Evolutionary conservation across 1,140 invertebrate species (phyloP), one percentile per base, ranked within the genome.

Genomic region (Paralvinella palmiformis): DNA sequence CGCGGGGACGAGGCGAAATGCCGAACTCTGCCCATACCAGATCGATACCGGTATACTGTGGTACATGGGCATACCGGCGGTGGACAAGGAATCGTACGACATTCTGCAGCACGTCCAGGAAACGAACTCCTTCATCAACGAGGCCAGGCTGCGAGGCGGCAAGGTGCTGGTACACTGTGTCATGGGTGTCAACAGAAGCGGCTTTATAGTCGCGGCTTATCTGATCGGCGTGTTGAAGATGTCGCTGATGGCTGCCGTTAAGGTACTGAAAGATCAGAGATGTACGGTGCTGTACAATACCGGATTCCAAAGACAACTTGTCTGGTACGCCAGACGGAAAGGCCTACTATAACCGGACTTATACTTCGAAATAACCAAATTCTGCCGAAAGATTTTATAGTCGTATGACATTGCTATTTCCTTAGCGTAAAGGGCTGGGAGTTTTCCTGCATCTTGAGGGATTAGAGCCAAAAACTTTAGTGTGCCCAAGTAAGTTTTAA

Each of bases 181-280:
- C n/a, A 65, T 65, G 37, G 66, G 66, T 10, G 59, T 65, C 33
- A 65, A 64, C 15, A 52, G 66, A 27, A 65, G 63, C 22, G 63
- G 63, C 10, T 45, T 50, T n/a, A 33, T 63, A 20, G 61, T 37
- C 3, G 52, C 52, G 13, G 45, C 61, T 15, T 63, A 63, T 44
- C 27, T 63, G 32, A 63, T 63, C 45, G 44, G 35, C 61, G 22
- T 29, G 22, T 33, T 36, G 52, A 63, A 35, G 50, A 53, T 29
- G 15, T 29, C 37, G 7, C 32, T 63, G 61, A 15, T 63, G 32
- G 35, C 35, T 24, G 61, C 48, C 32, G 48, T 33, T 31, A 50
- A 48, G 15, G 61, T 48, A 10, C 44, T 61, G 17, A 63, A 63
- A 22, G 24, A 10, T n/a, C 10, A 41, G 37, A 41, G 37, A 41